Conservation (phyloP, 2,113 vertebrate genomes). For the Myiopsitta monachus region DNA sequence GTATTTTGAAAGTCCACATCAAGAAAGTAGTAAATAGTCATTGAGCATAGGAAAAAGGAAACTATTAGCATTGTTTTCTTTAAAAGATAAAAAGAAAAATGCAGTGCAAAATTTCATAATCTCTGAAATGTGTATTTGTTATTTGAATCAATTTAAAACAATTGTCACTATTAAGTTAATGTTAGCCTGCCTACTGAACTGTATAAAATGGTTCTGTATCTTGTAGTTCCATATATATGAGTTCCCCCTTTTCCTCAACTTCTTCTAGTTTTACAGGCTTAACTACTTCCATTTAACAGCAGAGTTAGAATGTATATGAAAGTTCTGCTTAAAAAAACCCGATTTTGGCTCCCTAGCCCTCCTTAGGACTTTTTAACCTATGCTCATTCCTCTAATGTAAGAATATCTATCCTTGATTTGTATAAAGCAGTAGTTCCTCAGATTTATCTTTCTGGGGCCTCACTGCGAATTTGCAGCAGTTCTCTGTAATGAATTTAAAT, state of each 20-base stretch:
- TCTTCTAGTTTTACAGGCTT: conserved; percentile 41
- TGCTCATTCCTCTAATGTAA: not conserved
- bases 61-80: conserved; percentile 86
- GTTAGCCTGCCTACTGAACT: conserved; percentile 62
- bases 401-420: conserved; percentile 37
- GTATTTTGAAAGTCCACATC: conserved; percentile 84
- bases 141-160: conserved; percentile 77
- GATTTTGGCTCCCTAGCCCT: not conserved
- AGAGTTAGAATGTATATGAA: conserved; percentile 14
- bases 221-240: conserved; percentile 39
- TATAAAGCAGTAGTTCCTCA: conserved; percentile 17
- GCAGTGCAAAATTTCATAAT: conserved; percentile 80
- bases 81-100: conserved; percentile 82
- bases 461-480: not conserved
- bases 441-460: conserved; percentile 31
- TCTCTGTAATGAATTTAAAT: conserved; percentile 20
- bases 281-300: conserved; percentile 37
- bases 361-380: conserved; percentile 3
- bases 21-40: conserved; percentile 78
- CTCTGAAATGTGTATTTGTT: conserved; percentile 81
- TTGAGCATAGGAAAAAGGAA: conserved; percentile 84
- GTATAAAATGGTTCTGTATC: conserved; percentile 63
- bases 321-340: not conserved
- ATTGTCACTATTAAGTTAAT: conserved; percentile 70
- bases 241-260: conserved; percentile 3